These are phyloP conservation scores for Himalopsyche anomala DNA, from an alignment of 2,888 invertebrate species.

Conservation along the genomic window DNA sequence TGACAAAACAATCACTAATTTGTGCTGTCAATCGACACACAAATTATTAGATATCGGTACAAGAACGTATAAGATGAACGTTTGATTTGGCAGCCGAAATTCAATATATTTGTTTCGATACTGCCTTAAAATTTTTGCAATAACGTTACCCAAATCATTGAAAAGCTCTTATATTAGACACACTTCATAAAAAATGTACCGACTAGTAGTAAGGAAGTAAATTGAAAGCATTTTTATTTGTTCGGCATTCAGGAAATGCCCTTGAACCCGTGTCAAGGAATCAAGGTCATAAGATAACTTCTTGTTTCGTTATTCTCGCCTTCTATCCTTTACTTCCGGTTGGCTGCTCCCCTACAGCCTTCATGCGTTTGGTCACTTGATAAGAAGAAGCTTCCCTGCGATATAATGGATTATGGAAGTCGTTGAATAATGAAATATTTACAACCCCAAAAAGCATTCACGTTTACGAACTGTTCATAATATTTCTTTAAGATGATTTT, in stretches of 20 bases:
- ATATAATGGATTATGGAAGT: constrained; percentile 29
- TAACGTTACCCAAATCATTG: neutral
- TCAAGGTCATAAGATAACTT: constrained; percentile 44
- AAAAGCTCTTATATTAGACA: neutral
- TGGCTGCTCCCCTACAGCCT: neutral
- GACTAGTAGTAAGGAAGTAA: neutral
- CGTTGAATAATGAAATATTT: constrained; percentile 16
- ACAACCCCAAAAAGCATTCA: neutral
- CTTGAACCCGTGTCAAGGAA: constrained; percentile 49
- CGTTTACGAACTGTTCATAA: no score
- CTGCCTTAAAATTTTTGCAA: neutral
- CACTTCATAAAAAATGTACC: neutral
- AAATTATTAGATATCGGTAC: no score
- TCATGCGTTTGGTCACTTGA: constrained; percentile 30
- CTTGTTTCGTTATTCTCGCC: constrained; percentile 41
- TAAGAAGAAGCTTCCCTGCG: neutral
- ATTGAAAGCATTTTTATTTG: constrained; percentile 22
- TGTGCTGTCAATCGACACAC: no score
- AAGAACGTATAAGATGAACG: no score
- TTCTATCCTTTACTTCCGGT: constrained; percentile 46
- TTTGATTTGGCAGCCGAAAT: no score
- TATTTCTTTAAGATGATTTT: no score
- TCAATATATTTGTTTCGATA: neutral
- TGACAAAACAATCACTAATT: no score
- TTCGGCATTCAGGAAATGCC: neutral